Base-by-base conservation (phyloP, 2,888 invertebrate species). In the Plebejus anna region DNA sequence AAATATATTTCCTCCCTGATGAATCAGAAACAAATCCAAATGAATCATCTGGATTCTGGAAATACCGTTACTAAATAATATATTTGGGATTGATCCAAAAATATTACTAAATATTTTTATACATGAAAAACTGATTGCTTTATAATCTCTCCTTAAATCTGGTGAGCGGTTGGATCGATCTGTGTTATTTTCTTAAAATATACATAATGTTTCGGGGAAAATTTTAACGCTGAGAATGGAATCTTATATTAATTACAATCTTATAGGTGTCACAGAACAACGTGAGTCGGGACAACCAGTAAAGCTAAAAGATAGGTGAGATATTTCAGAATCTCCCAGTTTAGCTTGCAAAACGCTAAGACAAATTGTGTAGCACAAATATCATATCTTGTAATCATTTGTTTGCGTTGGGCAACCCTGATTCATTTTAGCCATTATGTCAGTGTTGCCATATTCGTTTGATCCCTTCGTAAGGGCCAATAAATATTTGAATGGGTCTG, bases 381-480 rank as follows among this genome's bases (percentile, higher is more conserved):
- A 47, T 51, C 28, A 47, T 72, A 72, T 72, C 42, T 32, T 51
- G 22, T 13, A 6, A 51, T 72, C 72, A 32, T 72, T 47, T 51
- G 72, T 51, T 78, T 78, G 76, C 75, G 76, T 77, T 77, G 76
- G 73, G 75, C 28, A 6, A 55, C 32, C 55, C 78, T 77, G 78
- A 77, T 77, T 80, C 76, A 79, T 76, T 77, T 77, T 75, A 75
- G 76, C 78, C 70, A 72, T 79, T 80, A 78, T 79, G 76, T 79
- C 75, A 78, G 76, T 79, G 80, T 79, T 79, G 79, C 78, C 77
- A 79, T 75, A 77, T 79, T 76, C 61, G 77, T 77, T 76, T 72
- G 77, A 78, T 78, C 70, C 77, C 73, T 76, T 77, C 80, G 76
- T 78, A 79, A 81, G 78, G 77, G 80, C 79, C 78, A 79, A 80